These are phyloP conservation scores for Lottia scabra DNA, from an alignment of 2,888 invertebrate genomes.

Conservation along the genomic window DNA sequence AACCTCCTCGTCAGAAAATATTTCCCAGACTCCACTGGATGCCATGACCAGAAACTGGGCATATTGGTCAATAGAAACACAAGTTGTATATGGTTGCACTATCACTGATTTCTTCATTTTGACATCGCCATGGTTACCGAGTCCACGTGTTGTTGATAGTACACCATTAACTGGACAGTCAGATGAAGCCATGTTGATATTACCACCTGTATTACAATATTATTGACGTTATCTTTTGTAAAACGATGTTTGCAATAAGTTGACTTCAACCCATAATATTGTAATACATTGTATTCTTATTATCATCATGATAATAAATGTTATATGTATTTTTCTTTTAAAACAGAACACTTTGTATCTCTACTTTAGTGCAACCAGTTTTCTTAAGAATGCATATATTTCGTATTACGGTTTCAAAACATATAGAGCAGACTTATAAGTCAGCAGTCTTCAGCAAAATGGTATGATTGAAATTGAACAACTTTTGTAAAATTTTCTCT, in stretches of 20 bases:
- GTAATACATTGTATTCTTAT: too few relatives aligned
- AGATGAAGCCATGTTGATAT: conserved; percentile 55
- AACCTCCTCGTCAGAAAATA: conserved; percentile 62
- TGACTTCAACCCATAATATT: too few relatives aligned
- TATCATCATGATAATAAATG: too few relatives aligned
- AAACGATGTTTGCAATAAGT: too few relatives aligned
- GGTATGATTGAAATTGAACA: neutral
- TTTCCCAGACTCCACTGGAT: conserved; percentile 65
- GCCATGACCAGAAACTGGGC: conserved; percentile 65
- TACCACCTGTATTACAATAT: conserved; percentile 51
- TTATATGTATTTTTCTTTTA: too few relatives aligned
- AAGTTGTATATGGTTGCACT: conserved; percentile 55
- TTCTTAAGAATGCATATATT: too few relatives aligned
- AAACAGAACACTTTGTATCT: too few relatives aligned
- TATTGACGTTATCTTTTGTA: too few relatives aligned
- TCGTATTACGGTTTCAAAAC: too few relatives aligned
- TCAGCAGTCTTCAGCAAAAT: too few relatives aligned
- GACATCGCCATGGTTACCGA: conserved; percentile 68
- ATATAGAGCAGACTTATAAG: too few relatives aligned
- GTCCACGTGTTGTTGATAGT: conserved; percentile 63
- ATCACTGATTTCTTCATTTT: conserved; percentile 58
- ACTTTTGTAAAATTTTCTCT: neutral
- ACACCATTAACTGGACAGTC: conserved; percentile 64
- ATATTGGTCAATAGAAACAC: conserved; percentile 62
- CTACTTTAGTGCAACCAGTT: neutral